Evolutionary conservation across 2,888 invertebrate genomes (phyloP).

Genomic region (Anthophora plumipes): DNA sequence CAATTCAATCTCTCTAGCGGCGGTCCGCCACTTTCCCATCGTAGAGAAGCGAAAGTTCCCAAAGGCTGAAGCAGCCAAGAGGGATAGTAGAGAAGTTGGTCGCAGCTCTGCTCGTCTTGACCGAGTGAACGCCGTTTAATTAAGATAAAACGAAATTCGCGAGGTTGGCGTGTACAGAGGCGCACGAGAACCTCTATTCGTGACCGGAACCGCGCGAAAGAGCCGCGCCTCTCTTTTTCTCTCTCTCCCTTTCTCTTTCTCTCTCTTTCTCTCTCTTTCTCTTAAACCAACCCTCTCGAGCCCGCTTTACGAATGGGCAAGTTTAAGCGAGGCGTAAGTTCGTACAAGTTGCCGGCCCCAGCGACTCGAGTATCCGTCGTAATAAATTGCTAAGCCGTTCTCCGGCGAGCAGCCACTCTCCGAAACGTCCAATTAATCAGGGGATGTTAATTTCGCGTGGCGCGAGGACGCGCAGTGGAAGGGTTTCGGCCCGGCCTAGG

Average conservation of each 20-base stretch:
- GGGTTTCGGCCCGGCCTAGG: slow-evolving; percentile 2
- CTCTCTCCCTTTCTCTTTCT: slow-evolving; percentile 5
- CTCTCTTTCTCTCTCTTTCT: slow-evolving; percentile 9
- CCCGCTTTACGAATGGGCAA: slow-evolving; percentile 59
- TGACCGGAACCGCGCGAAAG: slow-evolving; percentile 62
- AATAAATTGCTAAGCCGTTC: slow-evolving; percentile 69
- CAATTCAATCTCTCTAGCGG: not conserved
- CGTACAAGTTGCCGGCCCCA: slow-evolving; percentile 63
- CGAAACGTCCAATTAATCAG: slow-evolving; percentile 67
- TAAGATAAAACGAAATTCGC: slow-evolving; percentile 64
- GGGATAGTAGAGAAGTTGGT: slow-evolving; percentile 22
- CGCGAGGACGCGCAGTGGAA: not conserved
- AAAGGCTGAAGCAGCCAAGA: not conserved
- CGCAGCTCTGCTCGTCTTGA: slow-evolving; percentile 36
- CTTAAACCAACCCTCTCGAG: slow-evolving; percentile 18
- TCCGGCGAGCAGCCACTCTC: slow-evolving; percentile 51
- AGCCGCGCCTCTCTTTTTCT: slow-evolving; percentile 31
- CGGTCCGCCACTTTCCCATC: not conserved
- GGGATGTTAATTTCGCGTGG: slow-evolving; percentile 63
- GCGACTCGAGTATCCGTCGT: slow-evolving; percentile 59
- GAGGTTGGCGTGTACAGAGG: slow-evolving; percentile 19
- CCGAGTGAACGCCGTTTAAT: slow-evolving; percentile 64
- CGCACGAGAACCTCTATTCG: slow-evolving; percentile 45
- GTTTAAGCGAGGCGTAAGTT: slow-evolving; percentile 68
- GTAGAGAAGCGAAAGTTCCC: slow-evolving; percentile 10